Conservation (phyloP, 2,888 invertebrate genomes). For the Drosophila ustulata region DNA sequence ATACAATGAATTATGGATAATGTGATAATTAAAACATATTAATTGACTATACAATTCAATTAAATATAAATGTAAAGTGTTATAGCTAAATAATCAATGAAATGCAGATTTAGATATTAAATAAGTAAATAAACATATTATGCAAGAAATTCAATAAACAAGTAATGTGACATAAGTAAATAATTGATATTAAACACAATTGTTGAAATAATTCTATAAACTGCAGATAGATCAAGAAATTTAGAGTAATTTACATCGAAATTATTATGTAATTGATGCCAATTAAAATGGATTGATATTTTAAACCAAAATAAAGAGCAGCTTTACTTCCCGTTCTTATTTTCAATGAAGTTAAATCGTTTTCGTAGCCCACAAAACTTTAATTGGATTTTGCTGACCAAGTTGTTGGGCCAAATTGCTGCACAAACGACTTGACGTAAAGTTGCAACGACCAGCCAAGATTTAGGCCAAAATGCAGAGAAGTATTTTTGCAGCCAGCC, state of each 20-base stretch:
- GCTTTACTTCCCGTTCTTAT: neutral
- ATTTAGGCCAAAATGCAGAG: slow-evolving; percentile 3
- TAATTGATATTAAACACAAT: no score
- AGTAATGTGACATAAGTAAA: no score
- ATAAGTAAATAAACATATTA: no score
- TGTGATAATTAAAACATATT: no score
- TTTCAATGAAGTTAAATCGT: neutral
- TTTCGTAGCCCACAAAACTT: neutral
- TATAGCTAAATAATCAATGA: no score
- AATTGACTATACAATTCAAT: no score
- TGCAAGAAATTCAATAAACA: no score
- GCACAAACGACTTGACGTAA: neutral
- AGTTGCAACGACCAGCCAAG: neutral
- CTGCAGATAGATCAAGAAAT: neutral
- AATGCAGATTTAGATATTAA: no score
- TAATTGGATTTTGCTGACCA: neutral
- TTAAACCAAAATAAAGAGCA: neutral
- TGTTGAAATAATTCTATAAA: no score
- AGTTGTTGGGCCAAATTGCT: no score
- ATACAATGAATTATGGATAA: no score
- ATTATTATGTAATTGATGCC: neutral
- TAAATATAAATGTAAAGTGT: no score
- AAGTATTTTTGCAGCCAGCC: slow-evolving; percentile 29
- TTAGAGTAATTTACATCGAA: neutral
- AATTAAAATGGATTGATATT: neutral